Evolutionary conservation across 2,888 invertebrate species (phyloP), one percentile per base, ranked within the genome.

Genomic region (Callyntrura guangdongensis): DNA sequence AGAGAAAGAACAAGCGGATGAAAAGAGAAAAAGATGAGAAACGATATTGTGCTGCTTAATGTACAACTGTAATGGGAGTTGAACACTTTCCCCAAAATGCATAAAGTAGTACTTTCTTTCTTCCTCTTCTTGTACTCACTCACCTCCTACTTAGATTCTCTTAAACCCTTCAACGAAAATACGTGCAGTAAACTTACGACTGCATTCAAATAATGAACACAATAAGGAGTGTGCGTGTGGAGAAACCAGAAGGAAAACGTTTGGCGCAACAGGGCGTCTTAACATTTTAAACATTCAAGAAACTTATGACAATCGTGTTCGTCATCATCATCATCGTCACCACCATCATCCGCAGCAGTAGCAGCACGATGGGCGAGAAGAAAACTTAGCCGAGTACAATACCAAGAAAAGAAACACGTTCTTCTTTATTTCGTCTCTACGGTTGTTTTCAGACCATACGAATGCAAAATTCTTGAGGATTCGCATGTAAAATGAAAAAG

Each of bases 51-150:
- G 84, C 27, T 81, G 67, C 90, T 86, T 90, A 90, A 86, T 82
- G 90, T 90, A 82, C 90, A 86, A 74, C 74, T 86, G 86, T 90
- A 90, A 90, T 90, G 90, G 90, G 90, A 90, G 72, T 90, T 90
- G 90, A 90, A 86, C 90, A 90, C 86, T 90, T 90, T 90, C 81
- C 61, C 77, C 61, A 77, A 45, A 45, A 27, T 81, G 81, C 61
- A 20, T 81, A 59, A 9, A 53, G 36, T 8, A 11, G 12, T 49
- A 72, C 85, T 85, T 72, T 85, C 72, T 53, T 45, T 20, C 22
- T 64, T 69, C 27, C 27, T 20, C 9, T 36, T 59, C n/a, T n/a
- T 61, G 14, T 59, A 12, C 22, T 20, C 14, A 83, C 59, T 72
- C 74, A 74, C 82, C 77, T 74, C 79, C 74, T 49, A 49, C 89